A percentile compares a stretch with the other conserved stretches of the same genome.
phyloP scores from a whole-genome alignment of 2,797 vertebrate species.

The Sebastolobus altivelis region DNA sequence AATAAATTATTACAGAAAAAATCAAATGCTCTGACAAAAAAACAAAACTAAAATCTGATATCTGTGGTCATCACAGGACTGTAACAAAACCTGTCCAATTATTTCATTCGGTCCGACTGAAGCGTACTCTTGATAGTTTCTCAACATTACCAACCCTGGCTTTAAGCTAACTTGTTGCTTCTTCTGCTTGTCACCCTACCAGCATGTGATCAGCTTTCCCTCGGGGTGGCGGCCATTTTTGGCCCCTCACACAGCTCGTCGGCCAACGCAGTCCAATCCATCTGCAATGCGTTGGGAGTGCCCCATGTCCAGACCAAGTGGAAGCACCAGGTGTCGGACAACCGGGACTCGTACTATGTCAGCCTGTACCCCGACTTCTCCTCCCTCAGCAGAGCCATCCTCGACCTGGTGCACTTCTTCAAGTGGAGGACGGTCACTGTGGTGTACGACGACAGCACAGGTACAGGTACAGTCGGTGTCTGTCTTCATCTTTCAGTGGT shows the following conservation, averaged over 20 bases:
- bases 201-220: slow-evolving; percentile 98
- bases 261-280: slow-evolving; percentile 98
- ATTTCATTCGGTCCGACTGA: too few species aligned
- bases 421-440: slow-evolving; percentile 99
- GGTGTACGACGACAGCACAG: slow-evolving; percentile 99
- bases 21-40: too few species aligned
- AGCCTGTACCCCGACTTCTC: slow-evolving; percentile 99
- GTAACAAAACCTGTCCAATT: too few species aligned
- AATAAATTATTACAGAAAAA: too few species aligned
- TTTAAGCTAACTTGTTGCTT: not conserved
- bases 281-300: slow-evolving; percentile 98
- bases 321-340: slow-evolving; percentile 99
- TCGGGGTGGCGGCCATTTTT: slow-evolving; percentile 98
- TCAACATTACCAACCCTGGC: too few species aligned
- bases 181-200: slow-evolving; percentile 33
- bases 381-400: slow-evolving; percentile 96
- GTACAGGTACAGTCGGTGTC: slow-evolving; percentile 85
- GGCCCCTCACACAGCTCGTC: slow-evolving; percentile 99
- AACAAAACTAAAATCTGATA: too few species aligned
- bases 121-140: too few species aligned
- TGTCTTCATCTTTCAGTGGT: slow-evolving; percentile 41
- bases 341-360: slow-evolving; percentile 98
- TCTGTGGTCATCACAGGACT: too few species aligned
- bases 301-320: slow-evolving; percentile 99
- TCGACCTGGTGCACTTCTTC: slow-evolving; percentile 99